Evolutionary conservation across 2,888 invertebrate species (phyloP).

Genomic region (Seira ritae): DNA sequence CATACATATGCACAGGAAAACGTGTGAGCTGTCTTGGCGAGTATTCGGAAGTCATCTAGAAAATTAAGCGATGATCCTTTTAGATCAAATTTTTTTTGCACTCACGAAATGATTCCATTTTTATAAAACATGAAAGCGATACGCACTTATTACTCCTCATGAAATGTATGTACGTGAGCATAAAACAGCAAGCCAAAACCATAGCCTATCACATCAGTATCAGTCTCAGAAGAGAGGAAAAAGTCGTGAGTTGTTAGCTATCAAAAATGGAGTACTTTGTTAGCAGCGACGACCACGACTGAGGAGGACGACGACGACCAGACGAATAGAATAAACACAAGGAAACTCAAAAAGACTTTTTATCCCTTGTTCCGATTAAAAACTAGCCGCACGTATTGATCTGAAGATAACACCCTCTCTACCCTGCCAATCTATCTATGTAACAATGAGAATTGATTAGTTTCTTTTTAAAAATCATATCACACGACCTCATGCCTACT

Average conservation of each 20-base stretch:
- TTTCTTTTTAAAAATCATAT: slow-evolving; percentile 45
- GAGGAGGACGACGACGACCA: too few species aligned
- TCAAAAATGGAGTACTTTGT: slow-evolving; percentile 46
- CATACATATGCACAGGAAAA: too few species aligned
- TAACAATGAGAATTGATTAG: slow-evolving; percentile 62
- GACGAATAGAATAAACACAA: slow-evolving; percentile 36
- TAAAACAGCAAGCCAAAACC: slow-evolving; percentile 10
- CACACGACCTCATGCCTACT: slow-evolving; percentile 56
- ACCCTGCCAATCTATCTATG: not conserved
- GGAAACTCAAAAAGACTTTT: slow-evolving; percentile 22
- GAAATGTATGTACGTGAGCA: slow-evolving; percentile 27
- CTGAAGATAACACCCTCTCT: not conserved
- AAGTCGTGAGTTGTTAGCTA: slow-evolving; percentile 62
- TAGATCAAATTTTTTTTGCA: not conserved
- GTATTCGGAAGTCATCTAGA: not conserved
- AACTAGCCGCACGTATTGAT: slow-evolving; percentile 41
- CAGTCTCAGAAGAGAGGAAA: slow-evolving; percentile 20
- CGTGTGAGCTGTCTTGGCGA: too few species aligned
- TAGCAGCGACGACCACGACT: too few species aligned
- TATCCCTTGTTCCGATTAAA: slow-evolving; percentile 25
- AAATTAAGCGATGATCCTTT: not conserved
- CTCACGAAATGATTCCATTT: slow-evolving; percentile 1
- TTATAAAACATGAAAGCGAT: not conserved
- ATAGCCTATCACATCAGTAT: slow-evolving; percentile 29
- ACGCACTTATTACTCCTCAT: slow-evolving; percentile 1